phyloP scores from a whole-genome alignment of 2,113 vertebrate genomes.

The Proterorhinus semilunaris region DNA sequence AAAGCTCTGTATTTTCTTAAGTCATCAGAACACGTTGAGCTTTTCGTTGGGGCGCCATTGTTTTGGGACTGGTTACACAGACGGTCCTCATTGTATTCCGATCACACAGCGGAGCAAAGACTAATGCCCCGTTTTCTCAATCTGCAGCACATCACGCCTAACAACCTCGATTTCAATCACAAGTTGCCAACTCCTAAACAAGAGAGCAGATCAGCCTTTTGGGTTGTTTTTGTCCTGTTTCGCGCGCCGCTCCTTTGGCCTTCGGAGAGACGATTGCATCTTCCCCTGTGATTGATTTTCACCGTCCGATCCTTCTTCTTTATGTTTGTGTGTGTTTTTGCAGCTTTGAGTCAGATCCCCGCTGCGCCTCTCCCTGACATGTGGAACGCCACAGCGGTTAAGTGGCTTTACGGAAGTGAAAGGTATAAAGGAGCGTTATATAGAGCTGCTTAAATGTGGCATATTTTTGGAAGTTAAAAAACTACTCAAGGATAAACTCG shows the following conservation, averaged over 20 bases:
- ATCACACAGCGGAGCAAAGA: conserved; percentile 66
- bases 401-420: conserved; percentile 35
- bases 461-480: conserved; percentile 26
- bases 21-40: conserved; percentile 35
- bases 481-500: conserved; percentile 41
- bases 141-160: conserved; percentile 66
- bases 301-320: conserved; percentile 22
- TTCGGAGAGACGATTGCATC: conserved; percentile 47
- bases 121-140: conserved; percentile 70
- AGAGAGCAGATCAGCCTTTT: conserved; percentile 63
- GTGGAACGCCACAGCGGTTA: conserved; percentile 30
- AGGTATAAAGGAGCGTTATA: conserved; percentile 47
- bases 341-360: conserved; percentile 19
- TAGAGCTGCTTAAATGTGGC: conserved; percentile 40
- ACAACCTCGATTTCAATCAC: conserved; percentile 79
- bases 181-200: conserved; percentile 59
- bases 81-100: conserved; percentile 63
- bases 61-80: conserved; percentile 53
- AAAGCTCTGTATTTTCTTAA: conserved; percentile 47
- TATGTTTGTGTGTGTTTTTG: conserved; percentile 12
- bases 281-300: conserved; percentile 63
- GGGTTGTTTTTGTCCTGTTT: conserved; percentile 53
- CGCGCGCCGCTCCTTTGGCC: conserved; percentile 40
- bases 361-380: conserved; percentile 22
- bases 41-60: conserved; percentile 59